phyloP scores from a whole-genome alignment of 2,888 invertebrate species.

The Teleogryllus oceanicus region DNA sequence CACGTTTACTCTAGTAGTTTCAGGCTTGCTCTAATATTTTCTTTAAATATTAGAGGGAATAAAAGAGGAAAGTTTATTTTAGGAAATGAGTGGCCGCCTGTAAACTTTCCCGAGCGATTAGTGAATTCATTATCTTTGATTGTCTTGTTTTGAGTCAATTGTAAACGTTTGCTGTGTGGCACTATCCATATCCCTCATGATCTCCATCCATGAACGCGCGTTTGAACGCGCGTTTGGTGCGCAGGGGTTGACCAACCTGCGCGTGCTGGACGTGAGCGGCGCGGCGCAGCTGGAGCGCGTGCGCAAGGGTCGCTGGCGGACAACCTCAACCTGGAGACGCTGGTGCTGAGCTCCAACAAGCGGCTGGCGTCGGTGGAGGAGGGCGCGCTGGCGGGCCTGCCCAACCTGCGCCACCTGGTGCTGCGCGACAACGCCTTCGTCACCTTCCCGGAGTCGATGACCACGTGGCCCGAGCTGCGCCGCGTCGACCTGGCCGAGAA shows the following conservation, averaged over 20 bases:
- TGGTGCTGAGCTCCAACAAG: constrained; percentile 74
- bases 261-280: constrained; percentile 73
- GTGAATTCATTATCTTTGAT: no score
- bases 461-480: constrained; percentile 73
- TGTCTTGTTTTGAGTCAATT: no score
- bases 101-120: no score
- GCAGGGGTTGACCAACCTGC: constrained; percentile 67
- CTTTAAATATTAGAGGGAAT: no score
- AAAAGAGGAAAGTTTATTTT: no score
- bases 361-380: constrained; percentile 69
- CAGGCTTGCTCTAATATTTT: no score
- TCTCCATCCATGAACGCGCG: no score
- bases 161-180: no score
- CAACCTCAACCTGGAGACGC: constrained; percentile 75
- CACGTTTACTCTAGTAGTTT: no score
- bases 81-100: no score
- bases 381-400: constrained; percentile 71
- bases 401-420: constrained; percentile 72
- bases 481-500: constrained; percentile 77
- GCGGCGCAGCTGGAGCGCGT: constrained; percentile 68
- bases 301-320: constrained; percentile 71
- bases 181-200: no score
- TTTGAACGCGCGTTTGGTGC: background rate
- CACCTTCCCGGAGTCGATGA: constrained; percentile 72
- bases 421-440: constrained; percentile 75